phyloP scores from a whole-genome alignment of 2,113 vertebrate species.

The Antigone vipio region DNA sequence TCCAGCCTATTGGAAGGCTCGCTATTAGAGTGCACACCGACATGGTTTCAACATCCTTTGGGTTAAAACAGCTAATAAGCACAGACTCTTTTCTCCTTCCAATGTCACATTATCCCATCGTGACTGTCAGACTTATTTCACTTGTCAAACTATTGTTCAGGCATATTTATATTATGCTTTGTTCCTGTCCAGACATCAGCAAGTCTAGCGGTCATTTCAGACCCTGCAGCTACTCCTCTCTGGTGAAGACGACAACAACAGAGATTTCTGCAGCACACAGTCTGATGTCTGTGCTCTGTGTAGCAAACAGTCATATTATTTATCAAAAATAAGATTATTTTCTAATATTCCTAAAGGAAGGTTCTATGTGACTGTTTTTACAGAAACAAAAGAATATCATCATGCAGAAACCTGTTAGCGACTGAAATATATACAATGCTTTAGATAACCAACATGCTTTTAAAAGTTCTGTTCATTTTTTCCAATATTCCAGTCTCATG shows the following conservation, averaged over 20 bases:
- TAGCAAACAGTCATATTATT: background rate
- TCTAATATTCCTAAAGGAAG: background rate
- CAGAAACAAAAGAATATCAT: background rate
- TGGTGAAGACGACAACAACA: background rate
- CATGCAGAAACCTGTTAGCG: background rate
- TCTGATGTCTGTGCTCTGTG: background rate
- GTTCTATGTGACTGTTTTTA: background rate
- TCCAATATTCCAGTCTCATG: background rate
- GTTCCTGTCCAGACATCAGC: background rate
- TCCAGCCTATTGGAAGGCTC: background rate
- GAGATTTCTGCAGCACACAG: background rate
- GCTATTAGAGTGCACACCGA: background rate
- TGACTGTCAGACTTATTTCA: background rate
- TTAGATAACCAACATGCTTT: background rate
- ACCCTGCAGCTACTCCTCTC: background rate
- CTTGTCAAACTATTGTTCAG: constrained; percentile 9
- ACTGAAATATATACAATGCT: background rate
- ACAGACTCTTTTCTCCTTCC: background rate
- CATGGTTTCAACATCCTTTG: background rate
- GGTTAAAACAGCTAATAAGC: background rate
- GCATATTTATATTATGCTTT: background rate
- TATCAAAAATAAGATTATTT: background rate
- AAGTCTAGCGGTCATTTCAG: background rate
- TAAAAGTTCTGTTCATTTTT: background rate
- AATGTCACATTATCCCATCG: background rate